phyloP scores from a whole-genome alignment of 1,140 invertebrate species.

The Philopotamus ludificatus region DNA sequence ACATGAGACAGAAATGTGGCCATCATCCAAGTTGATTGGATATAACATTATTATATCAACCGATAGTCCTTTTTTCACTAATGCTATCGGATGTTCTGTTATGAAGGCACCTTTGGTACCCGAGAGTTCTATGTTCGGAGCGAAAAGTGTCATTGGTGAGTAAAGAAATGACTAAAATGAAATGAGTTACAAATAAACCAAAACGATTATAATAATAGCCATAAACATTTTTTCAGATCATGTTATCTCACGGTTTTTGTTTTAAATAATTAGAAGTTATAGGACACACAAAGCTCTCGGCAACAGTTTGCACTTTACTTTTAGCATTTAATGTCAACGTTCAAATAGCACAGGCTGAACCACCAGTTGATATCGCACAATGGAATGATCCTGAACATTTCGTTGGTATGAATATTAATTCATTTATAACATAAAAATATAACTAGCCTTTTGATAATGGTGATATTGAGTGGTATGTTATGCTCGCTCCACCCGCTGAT shows the following conservation, averaged over 20 bases:
- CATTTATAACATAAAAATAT: slow-evolving; percentile 56
- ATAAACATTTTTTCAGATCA: too few relatives aligned
- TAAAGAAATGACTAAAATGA: slow-evolving; percentile 22
- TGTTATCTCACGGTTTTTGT: too few relatives aligned
- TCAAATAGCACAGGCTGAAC: too few relatives aligned
- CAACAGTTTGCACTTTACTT: too few relatives aligned
- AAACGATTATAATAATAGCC: too few relatives aligned
- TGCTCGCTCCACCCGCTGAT: slow-evolving; percentile 61
- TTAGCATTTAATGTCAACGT: too few relatives aligned
- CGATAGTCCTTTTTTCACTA: slow-evolving; percentile 53
- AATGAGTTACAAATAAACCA: slow-evolving; percentile 40
- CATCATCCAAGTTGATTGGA: slow-evolving; percentile 57
- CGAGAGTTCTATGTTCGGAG: slow-evolving; percentile 57
- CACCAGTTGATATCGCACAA: not conserved
- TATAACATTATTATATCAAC: slow-evolving; percentile 49
- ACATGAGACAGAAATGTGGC: too few relatives aligned
- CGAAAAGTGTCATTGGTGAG: slow-evolving; percentile 54
- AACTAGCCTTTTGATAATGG: slow-evolving; percentile 31
- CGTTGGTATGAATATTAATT: too few relatives aligned
- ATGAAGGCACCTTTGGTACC: slow-evolving; percentile 57
- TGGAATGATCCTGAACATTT: too few relatives aligned
- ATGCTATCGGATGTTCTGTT: slow-evolving; percentile 56
- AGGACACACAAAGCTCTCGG: too few relatives aligned
- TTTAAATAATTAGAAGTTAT: too few relatives aligned
- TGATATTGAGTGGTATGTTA: slow-evolving; percentile 66